Conservation (phyloP, 1,140 invertebrate genomes). For the Phocides pigmalion region DNA sequence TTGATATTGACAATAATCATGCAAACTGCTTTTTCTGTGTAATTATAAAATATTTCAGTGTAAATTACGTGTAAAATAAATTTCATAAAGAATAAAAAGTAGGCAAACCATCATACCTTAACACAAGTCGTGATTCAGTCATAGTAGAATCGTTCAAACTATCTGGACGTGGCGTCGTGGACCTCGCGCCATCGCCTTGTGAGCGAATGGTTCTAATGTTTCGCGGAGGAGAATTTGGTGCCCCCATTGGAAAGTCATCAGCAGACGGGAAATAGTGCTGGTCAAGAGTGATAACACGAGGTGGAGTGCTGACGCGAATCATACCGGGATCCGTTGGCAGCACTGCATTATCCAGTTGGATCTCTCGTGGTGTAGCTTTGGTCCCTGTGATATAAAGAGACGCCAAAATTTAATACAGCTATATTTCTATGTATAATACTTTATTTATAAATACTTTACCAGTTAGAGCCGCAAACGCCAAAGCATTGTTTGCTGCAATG, state of each 20-base stretch:
- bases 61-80: background rate
- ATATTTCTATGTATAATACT: background rate
- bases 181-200: conserved; percentile 64
- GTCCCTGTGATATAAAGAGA: conserved; percentile 83
- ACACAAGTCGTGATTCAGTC: conserved; percentile 74
- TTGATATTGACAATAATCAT: too few relatives aligned
- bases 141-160: conserved; percentile 75
- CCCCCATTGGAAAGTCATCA: conserved; percentile 83
- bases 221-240: conserved; percentile 65
- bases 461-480: conserved; percentile 21
- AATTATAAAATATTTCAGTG: background rate
- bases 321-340: conserved; percentile 88
- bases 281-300: conserved; percentile 91
- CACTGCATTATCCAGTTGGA: conserved; percentile 92
- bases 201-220: conserved; percentile 56
- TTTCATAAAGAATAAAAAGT: background rate
- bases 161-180: conserved; percentile 59
- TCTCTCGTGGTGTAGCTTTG: conserved; percentile 91
- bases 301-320: conserved; percentile 91
- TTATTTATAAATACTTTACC: conserved; percentile 26
- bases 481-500: conserved; percentile 30
- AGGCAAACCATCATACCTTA: conserved; percentile 53
- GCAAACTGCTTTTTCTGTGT: background rate
- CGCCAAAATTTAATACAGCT: background rate
- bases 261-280: conserved; percentile 91